Evolutionary conservation across 1,140 invertebrate genomes (phyloP), one percentile per base, ranked within the genome.

Genomic region (Druon quercuslanigerum): DNA sequence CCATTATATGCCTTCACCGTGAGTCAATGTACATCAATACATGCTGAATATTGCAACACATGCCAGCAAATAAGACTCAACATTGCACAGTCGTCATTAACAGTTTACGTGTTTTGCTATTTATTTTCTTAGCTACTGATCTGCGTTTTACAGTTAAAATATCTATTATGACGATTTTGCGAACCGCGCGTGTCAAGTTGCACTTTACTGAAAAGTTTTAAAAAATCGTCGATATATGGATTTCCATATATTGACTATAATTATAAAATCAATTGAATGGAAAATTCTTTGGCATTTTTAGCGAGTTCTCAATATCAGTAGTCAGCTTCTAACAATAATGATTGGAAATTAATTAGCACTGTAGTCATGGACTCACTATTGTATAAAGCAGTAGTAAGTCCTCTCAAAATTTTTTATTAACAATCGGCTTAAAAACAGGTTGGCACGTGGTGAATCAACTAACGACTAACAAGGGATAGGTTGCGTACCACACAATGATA

Each of bases 381-480:
- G 40, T 80, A 80, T 80, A 71, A 86, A 78, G 50, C 77, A 85
- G 66, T 78, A 77, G 54, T 76, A 78, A 82, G 76, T 73, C 12
- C 81, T 84, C 81, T 73, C 76, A 74, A 79, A 82, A 82, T 82
- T 51, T 20, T 16, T 82, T 83, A 87, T 85, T 87, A 86, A 87
- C 85, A 76, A 83, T 86, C 81, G 83, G 84, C 83, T 87, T 87
- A 84, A 87, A 86, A 85, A 84, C 87, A 89, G 88, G 88, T 88
- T 89, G 87, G 87, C 87, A 84, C 88, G 87, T 90, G 87, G 86
- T 88, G 87, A 90, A 88, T 84, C 84, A 84, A 88, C 87, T 89
- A 89, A 89, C 87, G 83, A 89, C 87, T 90, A 90, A 90, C 87
- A 88, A 80, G 84, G 84, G 86, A 88, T 89, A 88, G 87, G 84